Evolutionary conservation across 2,113 vertebrate species (phyloP), one percentile per base, ranked within the genome.

Genomic region (Neoarius graeffei): DNA sequence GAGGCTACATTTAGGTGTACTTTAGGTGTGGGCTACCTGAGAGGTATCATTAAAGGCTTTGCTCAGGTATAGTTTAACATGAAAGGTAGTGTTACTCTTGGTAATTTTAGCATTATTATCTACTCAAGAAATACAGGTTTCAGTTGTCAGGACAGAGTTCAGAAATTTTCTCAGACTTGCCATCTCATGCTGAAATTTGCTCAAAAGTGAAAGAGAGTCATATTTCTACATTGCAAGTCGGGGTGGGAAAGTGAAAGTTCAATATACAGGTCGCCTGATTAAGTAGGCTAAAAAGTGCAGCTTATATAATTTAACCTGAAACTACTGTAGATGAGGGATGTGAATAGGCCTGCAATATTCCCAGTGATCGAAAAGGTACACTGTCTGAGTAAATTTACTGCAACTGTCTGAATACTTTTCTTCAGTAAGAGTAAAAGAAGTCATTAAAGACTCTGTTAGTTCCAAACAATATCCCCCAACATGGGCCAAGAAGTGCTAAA

Each of bases 21-120:
- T 86, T 81, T 35, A 81, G 80, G 27, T 60, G 80, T 81, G 60
- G 80, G 25, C 50, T 57, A 69, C 27, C 73, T 81, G 76, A 89
- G 84, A 82, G 48, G 83, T 62, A 76, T 50, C 66, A 64, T 66
- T 76, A 25, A 69, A 85, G 86, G 76, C 60, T 76, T 64, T 30
- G 48, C 76, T 80, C 35, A 48, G 27, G 50, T 71, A 64, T 69
- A 66, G 30, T 73, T 71, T 85, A 66, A 64, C 76, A 30, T 25
- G 52, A 66, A 86, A 57, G 77, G 27, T 81, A 56, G 52, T 54
- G 62, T 81, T 86, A 81, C n/a, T n/a, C 74, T 54, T 27, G 62
- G 77, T 71, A 54, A 57, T 81, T 86, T 86, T 57, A 69, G 60
- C 27, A 25, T 56, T 77, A 57, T 81, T 86, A 9, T n/a, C 52